Conservation (phyloP, 2,888 invertebrate species). For the Germaria angustata region DNA sequence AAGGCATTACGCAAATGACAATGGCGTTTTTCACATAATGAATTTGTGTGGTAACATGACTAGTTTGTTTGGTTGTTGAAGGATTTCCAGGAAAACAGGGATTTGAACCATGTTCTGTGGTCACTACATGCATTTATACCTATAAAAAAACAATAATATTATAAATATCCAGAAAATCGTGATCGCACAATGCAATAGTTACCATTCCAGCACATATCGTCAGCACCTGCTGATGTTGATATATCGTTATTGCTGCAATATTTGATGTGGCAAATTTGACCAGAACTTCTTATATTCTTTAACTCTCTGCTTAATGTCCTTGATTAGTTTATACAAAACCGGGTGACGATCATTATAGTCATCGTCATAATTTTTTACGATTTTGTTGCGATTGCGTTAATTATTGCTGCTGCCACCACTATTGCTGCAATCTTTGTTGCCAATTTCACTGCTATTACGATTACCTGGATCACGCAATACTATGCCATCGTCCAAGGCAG, state of each 20-base stretch:
- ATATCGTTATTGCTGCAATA: slow-evolving; percentile 89
- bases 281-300: slow-evolving; percentile 91
- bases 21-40: slow-evolving; percentile 87
- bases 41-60: slow-evolving; percentile 85
- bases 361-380: slow-evolving; percentile 73
- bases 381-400: slow-evolving; percentile 74
- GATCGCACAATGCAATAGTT: slow-evolving; percentile 84
- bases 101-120: slow-evolving; percentile 86
- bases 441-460: slow-evolving; percentile 69
- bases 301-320: slow-evolving; percentile 89
- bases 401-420: slow-evolving; percentile 73
- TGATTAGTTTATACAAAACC: slow-evolving; percentile 89
- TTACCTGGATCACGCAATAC: slow-evolving; percentile 74
- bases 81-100: slow-evolving; percentile 84
- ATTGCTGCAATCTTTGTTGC: slow-evolving; percentile 77
- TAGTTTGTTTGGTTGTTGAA: slow-evolving; percentile 77
- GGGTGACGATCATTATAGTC: slow-evolving; percentile 79
- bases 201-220: slow-evolving; percentile 93
- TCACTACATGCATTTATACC: slow-evolving; percentile 84
- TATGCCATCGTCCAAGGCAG: slow-evolving; percentile 75
- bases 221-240: slow-evolving; percentile 82
- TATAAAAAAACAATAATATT: slow-evolving; percentile 71
- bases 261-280: slow-evolving; percentile 90
- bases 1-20: slow-evolving; percentile 92
- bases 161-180: neutral